A percentile compares a stretch with the other conserved stretches of the same genome.
Evolutionary conservation across 1,140 invertebrate genomes (phyloP).

Genomic region (Pantala flavescens): DNA sequence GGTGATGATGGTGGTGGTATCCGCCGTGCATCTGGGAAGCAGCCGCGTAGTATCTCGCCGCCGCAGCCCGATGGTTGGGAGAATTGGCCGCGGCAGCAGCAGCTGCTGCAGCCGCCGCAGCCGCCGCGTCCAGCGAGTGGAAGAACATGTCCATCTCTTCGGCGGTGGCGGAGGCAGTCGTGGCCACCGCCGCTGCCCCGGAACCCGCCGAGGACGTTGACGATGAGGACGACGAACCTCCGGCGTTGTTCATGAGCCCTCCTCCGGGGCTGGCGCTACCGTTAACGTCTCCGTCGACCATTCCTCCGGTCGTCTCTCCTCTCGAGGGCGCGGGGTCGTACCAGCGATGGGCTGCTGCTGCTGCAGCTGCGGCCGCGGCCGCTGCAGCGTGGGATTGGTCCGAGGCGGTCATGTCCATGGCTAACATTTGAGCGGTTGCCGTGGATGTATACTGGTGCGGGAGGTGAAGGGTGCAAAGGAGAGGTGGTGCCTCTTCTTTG

Average conservation of each 20-base stretch:
- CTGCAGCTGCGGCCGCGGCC: not conserved
- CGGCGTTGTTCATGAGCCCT: not conserved
- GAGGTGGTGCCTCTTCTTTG: not conserved
- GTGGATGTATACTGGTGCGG: not conserved
- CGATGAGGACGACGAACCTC: not conserved
- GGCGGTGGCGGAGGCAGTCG: not conserved
- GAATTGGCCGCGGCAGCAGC: not conserved
- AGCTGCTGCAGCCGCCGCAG: not conserved
- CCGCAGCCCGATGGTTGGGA: not conserved
- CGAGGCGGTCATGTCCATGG: constrained; percentile 5
- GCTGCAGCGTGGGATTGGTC: not conserved
- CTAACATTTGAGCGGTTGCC: not conserved
- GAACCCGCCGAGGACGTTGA: not conserved
- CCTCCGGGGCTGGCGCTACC: not conserved
- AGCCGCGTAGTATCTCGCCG: not conserved
- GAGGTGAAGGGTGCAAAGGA: not conserved
- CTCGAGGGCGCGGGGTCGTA: not conserved
- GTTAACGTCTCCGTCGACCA: not conserved
- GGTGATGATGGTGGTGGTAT: not conserved
- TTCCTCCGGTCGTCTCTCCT: not conserved
- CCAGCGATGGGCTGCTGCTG: not conserved
- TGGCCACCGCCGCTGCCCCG: not conserved
- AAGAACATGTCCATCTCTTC: constrained; percentile 5
- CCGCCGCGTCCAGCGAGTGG: not conserved
- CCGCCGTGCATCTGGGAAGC: not conserved